These are phyloP conservation scores for Ophion obscuratus DNA, from an alignment of 2,888 invertebrate genomes.

Conservation along the genomic window DNA sequence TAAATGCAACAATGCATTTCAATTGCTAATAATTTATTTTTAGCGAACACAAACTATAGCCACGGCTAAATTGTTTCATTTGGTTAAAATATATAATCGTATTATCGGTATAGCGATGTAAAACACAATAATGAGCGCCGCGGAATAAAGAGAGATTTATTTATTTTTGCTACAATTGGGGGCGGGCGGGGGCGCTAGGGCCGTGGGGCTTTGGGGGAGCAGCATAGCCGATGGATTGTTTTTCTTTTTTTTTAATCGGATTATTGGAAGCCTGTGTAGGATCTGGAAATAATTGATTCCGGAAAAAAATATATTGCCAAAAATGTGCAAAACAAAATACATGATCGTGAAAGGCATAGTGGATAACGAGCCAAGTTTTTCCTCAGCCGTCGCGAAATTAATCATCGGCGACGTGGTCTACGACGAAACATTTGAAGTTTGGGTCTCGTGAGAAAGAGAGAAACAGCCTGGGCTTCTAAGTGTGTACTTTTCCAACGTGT, in stretches of 20 bases:
- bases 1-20: constrained; percentile 80
- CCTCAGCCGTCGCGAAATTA: background rate
- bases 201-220: constrained; percentile 2
- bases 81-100: constrained; percentile 58
- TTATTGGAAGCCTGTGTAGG: constrained; percentile 75
- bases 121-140: constrained; percentile 74
- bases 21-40: constrained; percentile 50
- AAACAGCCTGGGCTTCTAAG: background rate
- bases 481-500: background rate
- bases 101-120: constrained; percentile 45
- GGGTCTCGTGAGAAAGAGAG: constrained; percentile 28
- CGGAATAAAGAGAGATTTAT: constrained; percentile 71
- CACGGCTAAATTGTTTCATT: constrained; percentile 43
- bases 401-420: background rate
- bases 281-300: constrained; percentile 83
- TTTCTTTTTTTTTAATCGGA: background rate
- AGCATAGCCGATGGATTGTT: background rate
- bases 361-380: background rate
- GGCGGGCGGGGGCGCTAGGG: constrained; percentile 16
- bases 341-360: constrained; percentile 9
- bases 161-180: constrained; percentile 72
- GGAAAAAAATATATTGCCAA: constrained; percentile 75
- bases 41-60: constrained; percentile 65
- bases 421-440: background rate
- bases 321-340: constrained; percentile 70